phyloP scores from a whole-genome alignment of 2,113 vertebrate species.

The Ursus arctos region DNA sequence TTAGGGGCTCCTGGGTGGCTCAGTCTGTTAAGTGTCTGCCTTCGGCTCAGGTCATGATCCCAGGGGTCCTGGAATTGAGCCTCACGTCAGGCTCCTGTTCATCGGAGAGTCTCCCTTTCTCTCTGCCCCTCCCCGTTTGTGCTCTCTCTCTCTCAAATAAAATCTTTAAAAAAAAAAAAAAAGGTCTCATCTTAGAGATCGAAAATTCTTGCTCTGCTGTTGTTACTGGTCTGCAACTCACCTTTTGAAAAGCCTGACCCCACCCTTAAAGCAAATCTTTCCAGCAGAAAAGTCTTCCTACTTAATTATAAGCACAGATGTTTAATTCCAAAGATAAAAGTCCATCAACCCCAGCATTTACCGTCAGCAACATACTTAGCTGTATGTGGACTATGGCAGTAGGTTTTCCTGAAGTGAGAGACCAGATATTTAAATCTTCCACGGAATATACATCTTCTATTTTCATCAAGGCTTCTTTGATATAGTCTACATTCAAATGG shows the following conservation, averaged over 20 bases:
- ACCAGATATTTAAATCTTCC: constrained; percentile 97
- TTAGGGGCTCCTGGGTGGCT: neutral
- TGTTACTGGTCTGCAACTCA: neutral
- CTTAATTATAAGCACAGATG: constrained; percentile 9
- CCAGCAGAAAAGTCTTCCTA: neutral
- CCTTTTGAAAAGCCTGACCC: neutral
- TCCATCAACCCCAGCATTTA: neutral
- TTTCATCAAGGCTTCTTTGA: constrained; percentile 95
- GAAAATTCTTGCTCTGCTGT: neutral
- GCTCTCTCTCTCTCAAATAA: neutral
- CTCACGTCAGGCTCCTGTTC: neutral
- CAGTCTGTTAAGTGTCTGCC: neutral
- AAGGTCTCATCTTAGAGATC: neutral
- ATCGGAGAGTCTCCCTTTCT: neutral
- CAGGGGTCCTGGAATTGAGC: too few species aligned
- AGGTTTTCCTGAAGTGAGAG: constrained; percentile 95
- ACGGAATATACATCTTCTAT: constrained; percentile 96
- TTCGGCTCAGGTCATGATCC: neutral
- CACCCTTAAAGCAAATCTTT: constrained; percentile 58
- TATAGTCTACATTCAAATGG: constrained; percentile 93
- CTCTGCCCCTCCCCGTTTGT: neutral
- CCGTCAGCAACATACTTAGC: constrained; percentile 91
- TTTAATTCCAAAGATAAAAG: constrained; percentile 1
- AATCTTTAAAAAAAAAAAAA: too few species aligned
- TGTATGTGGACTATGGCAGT: constrained; percentile 95